These are phyloP conservation scores for Agonum fuliginosum DNA, from an alignment of 2,888 invertebrate species.

Conservation along the genomic window DNA sequence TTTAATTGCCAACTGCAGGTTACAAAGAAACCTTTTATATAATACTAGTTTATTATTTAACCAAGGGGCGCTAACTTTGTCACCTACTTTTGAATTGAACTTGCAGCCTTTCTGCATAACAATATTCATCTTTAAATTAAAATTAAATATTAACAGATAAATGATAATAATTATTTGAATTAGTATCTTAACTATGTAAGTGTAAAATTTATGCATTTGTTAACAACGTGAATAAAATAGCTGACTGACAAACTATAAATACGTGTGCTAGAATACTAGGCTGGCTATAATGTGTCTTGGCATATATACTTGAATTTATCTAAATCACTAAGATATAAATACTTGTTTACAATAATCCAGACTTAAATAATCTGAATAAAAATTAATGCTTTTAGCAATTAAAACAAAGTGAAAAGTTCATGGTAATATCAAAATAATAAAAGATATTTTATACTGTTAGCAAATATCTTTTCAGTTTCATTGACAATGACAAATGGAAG, in stretches of 20 bases:
- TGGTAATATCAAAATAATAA: conserved; percentile 11
- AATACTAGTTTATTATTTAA: neutral
- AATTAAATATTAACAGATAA: neutral
- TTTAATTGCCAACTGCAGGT: conserved; percentile 10
- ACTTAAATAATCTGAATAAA: neutral
- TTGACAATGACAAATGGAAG: conserved; percentile 23
- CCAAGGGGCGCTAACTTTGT: conserved; percentile 2
- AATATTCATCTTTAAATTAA: neutral
- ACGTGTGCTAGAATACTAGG: neutral
- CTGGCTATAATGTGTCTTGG: neutral
- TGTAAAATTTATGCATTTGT: conserved; percentile 2
- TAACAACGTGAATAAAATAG: neutral
- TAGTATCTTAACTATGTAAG: neutral
- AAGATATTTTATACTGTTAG: neutral
- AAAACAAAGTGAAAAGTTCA: conserved; percentile 2
- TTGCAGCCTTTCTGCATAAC: too few relatives aligned
- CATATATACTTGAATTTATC: neutral
- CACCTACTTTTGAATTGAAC: too few relatives aligned
- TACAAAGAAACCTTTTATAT: neutral
- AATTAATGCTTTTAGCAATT: neutral
- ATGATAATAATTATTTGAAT: neutral
- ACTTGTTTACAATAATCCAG: neutral
- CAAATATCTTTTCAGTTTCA: neutral
- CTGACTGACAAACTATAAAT: neutral
- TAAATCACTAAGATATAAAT: neutral